Conservation (phyloP, 2,113 vertebrate species). For the Aegotheles bennettii region DNA sequence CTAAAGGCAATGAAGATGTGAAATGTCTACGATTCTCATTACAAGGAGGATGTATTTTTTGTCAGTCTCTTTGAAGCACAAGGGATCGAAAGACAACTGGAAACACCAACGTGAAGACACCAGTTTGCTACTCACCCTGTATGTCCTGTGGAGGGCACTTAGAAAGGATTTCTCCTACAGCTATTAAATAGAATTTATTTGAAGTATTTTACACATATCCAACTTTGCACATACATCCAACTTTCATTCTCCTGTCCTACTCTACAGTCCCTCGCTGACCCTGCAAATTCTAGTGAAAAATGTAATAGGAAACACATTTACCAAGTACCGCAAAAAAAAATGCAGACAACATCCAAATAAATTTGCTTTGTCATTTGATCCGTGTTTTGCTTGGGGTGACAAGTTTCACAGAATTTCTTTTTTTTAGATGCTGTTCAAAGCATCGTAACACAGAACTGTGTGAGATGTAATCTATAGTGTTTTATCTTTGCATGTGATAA, state of each 20-base stretch:
- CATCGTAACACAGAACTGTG: not conserved
- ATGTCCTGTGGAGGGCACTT: not conserved
- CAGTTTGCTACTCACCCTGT: not conserved
- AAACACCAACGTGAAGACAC: not conserved
- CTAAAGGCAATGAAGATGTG: not conserved
- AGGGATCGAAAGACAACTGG: not conserved
- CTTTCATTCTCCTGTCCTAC: not conserved
- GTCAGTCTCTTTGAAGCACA: not conserved
- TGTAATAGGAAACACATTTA: not conserved
- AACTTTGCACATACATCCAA: not conserved
- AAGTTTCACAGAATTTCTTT: not conserved
- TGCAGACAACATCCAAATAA: not conserved
- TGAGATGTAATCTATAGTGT: not conserved
- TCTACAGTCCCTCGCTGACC: not conserved
- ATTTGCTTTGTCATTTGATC: not conserved
- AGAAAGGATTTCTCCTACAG: not conserved
- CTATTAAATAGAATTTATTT: not conserved
- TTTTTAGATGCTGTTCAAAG: not conserved
- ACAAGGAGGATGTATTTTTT: not conserved
- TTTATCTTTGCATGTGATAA: not conserved
- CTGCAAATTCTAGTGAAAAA: not conserved
- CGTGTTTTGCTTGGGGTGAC: not conserved
- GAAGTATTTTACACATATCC: not conserved
- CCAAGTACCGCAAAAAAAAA: not conserved
- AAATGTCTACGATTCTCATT: not conserved